A percentile compares a stretch with the other conserved stretches of the same genome.
Evolutionary conservation across 2,113 vertebrate genomes (phyloP).

Genomic region (Scophthalmus maximus): DNA sequence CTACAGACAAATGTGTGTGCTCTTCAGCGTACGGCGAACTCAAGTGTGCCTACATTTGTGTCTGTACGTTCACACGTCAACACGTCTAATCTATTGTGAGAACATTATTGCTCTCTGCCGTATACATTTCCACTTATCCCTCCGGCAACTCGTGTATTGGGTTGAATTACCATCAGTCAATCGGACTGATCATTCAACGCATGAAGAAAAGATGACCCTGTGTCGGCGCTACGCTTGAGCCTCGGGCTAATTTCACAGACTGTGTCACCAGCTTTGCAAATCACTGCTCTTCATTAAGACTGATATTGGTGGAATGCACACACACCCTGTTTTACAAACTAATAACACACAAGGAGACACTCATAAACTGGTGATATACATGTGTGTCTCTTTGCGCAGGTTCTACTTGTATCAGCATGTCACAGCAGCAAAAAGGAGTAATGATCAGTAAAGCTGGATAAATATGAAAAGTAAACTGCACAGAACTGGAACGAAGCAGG

Average conservation of each 20-base stretch:
- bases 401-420: slow-evolving; percentile 23
- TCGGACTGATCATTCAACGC: slow-evolving; percentile 63
- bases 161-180: slow-evolving; percentile 68
- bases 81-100: slow-evolving; percentile 62
- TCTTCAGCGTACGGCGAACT: not conserved
- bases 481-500: not conserved
- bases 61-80: slow-evolving; percentile 61
- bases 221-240: slow-evolving; percentile 31
- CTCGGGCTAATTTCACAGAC: slow-evolving; percentile 64
- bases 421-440: slow-evolving; percentile 4
- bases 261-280: slow-evolving; percentile 66
- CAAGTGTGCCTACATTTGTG: slow-evolving; percentile 22
- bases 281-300: slow-evolving; percentile 26
- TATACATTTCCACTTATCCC: slow-evolving; percentile 69
- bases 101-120: slow-evolving; percentile 52
- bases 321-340: not conserved
- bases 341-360: not conserved
- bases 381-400: slow-evolving; percentile 1
- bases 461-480: slow-evolving; percentile 20
- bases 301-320: slow-evolving; percentile 31
- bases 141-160: slow-evolving; percentile 48
- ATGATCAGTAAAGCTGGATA: slow-evolving; percentile 27
- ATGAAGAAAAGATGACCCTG: slow-evolving; percentile 49
- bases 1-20: slow-evolving; percentile 7
- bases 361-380: not conserved